Evolutionary conservation across 2,113 vertebrate species (phyloP), one percentile per base, ranked within the genome.

Genomic region (Podarcis muralis): DNA sequence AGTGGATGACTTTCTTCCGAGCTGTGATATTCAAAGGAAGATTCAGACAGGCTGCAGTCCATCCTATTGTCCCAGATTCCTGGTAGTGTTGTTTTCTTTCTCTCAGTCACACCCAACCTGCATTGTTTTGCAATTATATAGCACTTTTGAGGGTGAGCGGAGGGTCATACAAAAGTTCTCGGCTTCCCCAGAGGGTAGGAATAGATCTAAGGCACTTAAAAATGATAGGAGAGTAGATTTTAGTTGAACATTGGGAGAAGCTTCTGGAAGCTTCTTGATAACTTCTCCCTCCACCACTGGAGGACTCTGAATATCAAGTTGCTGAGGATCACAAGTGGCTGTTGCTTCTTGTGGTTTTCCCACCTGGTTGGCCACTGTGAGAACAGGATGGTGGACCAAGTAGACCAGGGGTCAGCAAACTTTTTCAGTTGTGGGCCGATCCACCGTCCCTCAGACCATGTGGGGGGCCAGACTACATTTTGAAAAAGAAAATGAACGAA

Each of bases 21-120:
- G 75, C 75, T 48, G 75, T n/a, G 37, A 76, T 78, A 48, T 79
- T 86, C 75, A 78, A 86, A 77, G 74, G 74, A 66, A 65, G 75
- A 78, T 13, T 68, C 37, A 78, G 75, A 78, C 59, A 48, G 35
- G 37, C 35, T 43, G 59, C 75, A 43, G 66, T 86, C 85, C 62
- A n/a, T 86, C 62, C 75, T 25, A 78, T 86, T 86, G 75, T 78
- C 75, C 85, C 85, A 86, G 85, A 86, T 86, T 86, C 62, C 59
- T 68, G 57, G 48, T n/a, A 84, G 69, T 3, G 30, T 9, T 23
- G 22, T 57, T 59, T 66, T n/a, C 16, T 11, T 35, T 4, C 25
- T 22, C 35, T 7, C 35, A 76, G 3, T 59, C n/a, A 32, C 16
- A 32, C 71, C 71, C 32, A 72, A 32, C 59, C 6, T 5, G 3